Base-by-base conservation (phyloP, 2,888 invertebrate genomes). In the Drosophila recens region DNA sequence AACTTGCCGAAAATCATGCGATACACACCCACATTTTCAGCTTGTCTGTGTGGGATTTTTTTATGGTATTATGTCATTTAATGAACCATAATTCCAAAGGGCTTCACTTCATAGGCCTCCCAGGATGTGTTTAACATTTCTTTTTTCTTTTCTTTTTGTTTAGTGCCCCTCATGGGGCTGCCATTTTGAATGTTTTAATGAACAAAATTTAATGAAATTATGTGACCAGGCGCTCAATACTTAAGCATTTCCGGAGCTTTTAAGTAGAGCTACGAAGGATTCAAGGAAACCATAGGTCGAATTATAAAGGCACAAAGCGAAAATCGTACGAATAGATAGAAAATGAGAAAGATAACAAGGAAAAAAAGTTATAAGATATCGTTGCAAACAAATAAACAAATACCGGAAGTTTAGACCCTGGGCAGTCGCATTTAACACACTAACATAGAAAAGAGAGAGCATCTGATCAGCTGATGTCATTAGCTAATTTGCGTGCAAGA, bases 1-100 rank as follows among this genome's bases (percentile, higher is more conserved):
- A 66, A 68, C 57, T 63, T 70, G 57, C 54, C 67, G 38, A 49
- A 48, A 54, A 73, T 68, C 67, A 63, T 71, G 67, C 65, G 78
- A 73, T 33, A 49, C 34, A 58, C 51, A 53, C 43, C n/a, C 33
- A 74, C 36, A 51, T 43, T 42, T 33, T 51, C 40, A 33, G 34
- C 10, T 20, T 43, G 42, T 61, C 11, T 49, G 53, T 13, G 17
- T 27, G 36, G 8, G 45, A 27, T 30, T 62, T 27, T 30, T 53
- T 78, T 71, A 74, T 40, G 67, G 74, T 79, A 79, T 82, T 83
- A 82, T 88, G 83, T 83, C 79, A 86, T 79, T 88, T 88, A 86
- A 85, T 85, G 74, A 86, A 81, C 86, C 79, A 88, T 82, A 82
- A 82, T 86, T 88, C 80, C 88, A 69, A 43, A 38, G 84, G 72